A percentile compares a stretch with the other conserved stretches of the same genome.
phyloP scores from a whole-genome alignment of 2,888 invertebrate species.

The Seira ritae region DNA sequence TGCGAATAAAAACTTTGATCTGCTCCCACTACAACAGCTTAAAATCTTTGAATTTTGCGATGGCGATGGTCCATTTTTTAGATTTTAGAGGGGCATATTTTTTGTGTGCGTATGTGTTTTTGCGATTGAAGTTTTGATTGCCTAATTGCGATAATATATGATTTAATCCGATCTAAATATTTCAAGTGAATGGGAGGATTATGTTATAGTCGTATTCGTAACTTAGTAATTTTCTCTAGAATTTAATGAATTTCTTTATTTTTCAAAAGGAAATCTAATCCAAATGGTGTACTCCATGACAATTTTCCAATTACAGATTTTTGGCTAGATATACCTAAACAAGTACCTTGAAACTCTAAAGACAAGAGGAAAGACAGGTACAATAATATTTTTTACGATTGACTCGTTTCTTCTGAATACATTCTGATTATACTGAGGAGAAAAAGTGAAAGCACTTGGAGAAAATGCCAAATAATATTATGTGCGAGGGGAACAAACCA shows the following conservation, averaged over 20 bases:
- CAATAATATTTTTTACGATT: not conserved
- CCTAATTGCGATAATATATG: too few species aligned
- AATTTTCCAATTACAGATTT: too few species aligned
- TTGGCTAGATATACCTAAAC: too few species aligned
- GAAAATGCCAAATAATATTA: not conserved
- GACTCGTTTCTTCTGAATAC: too few species aligned
- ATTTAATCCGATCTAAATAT: too few species aligned
- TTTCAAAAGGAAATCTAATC: too few species aligned
- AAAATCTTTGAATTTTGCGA: not conserved
- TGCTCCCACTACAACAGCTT: slow-evolving; percentile 36
- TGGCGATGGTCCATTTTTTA: slow-evolving; percentile 1
- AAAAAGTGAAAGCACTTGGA: not conserved
- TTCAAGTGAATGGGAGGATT: too few species aligned
- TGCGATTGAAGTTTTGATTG: not conserved
- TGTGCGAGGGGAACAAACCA: slow-evolving; percentile 51
- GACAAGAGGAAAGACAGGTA: slow-evolving; percentile 17
- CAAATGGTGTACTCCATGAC: too few species aligned
- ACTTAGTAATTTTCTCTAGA: too few species aligned
- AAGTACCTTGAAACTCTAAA: too few species aligned
- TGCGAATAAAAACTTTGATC: slow-evolving; percentile 56
- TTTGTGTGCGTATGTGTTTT: slow-evolving; percentile 12
- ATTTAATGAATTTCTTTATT: too few species aligned
- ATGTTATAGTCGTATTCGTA: too few species aligned
- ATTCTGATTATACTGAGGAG: not conserved
- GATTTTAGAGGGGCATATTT: not conserved